These are phyloP conservation scores for Muschampia plurimacula DNA, from an alignment of 2,888 invertebrate species.

Conservation along the genomic window DNA sequence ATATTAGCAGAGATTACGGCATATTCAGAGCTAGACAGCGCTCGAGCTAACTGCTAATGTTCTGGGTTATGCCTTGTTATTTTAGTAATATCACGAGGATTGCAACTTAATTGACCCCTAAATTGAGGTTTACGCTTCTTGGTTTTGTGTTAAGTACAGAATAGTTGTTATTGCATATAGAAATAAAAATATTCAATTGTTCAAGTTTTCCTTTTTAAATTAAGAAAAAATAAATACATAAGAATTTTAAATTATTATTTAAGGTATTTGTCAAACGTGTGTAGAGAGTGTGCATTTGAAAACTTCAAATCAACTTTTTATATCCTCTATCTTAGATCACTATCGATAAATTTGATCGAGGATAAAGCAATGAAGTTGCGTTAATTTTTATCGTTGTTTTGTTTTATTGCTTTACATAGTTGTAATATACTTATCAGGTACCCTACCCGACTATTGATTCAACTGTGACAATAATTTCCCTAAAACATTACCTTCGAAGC, in stretches of 20 bases:
- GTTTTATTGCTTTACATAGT: too few relatives aligned
- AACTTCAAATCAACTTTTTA: too few relatives aligned
- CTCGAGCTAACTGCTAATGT: slow-evolving; percentile 11
- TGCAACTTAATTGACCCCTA: background rate
- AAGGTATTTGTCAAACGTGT: too few relatives aligned
- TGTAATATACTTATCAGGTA: background rate
- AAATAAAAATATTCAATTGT: too few relatives aligned
- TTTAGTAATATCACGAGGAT: slow-evolving; percentile 1
- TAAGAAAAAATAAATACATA: too few relatives aligned
- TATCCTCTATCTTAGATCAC: too few relatives aligned
- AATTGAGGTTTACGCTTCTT: background rate
- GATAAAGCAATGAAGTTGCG: too few relatives aligned
- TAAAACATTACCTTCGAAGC: slow-evolving; percentile 8
- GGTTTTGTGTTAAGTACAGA: background rate
- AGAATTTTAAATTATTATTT: too few relatives aligned
- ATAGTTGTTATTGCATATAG: background rate
- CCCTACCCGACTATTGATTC: background rate
- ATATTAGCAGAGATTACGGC: slow-evolving; percentile 24
- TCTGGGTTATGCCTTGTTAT: slow-evolving; percentile 6
- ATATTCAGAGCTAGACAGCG: slow-evolving; percentile 14
- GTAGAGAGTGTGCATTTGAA: too few relatives aligned
- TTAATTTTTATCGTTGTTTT: too few relatives aligned
- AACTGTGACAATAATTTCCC: slow-evolving; percentile 15
- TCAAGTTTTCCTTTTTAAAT: too few relatives aligned
- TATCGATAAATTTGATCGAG: too few relatives aligned